A percentile compares a stretch with the other conserved stretches of the same genome.
Evolutionary conservation across 2,888 invertebrate species (phyloP).

Genomic region (Macrophya alboannulata): DNA sequence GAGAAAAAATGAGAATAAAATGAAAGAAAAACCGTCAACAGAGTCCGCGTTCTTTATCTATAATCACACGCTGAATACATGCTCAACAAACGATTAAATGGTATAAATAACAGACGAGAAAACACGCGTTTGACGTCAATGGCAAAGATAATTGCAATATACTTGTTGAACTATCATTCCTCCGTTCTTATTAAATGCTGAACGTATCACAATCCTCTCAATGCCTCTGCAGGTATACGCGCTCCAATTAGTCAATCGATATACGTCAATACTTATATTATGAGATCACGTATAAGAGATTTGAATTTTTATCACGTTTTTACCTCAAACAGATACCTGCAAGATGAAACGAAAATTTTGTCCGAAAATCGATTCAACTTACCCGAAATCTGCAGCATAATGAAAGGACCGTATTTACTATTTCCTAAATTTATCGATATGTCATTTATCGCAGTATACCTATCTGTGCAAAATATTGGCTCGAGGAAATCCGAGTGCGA

Average conservation of each 20-base stretch:
- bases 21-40: not conserved
- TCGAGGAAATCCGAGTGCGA: constrained; percentile 59
- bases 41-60: not conserved
- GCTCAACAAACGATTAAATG: not conserved
- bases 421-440: not conserved
- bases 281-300: not conserved
- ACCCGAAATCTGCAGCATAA: not conserved
- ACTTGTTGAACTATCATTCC: not conserved
- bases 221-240: not conserved
- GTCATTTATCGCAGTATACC: not conserved
- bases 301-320: not conserved
- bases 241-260: not conserved
- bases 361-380: not conserved
- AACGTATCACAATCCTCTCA: constrained; percentile 21
- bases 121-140: constrained; percentile 49
- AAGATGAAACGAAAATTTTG: not conserved
- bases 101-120: constrained; percentile 2
- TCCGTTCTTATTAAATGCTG: constrained; percentile 39
- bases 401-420: not conserved
- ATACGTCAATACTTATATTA: not conserved
- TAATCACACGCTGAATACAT: not conserved
- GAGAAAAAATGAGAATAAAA: not conserved
- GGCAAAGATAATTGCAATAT: constrained; percentile 31
- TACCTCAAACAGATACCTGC: not conserved
- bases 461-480: not conserved